Base-by-base conservation (phyloP, 2,797 vertebrate genomes). In the Eulemur mongoz region DNA sequence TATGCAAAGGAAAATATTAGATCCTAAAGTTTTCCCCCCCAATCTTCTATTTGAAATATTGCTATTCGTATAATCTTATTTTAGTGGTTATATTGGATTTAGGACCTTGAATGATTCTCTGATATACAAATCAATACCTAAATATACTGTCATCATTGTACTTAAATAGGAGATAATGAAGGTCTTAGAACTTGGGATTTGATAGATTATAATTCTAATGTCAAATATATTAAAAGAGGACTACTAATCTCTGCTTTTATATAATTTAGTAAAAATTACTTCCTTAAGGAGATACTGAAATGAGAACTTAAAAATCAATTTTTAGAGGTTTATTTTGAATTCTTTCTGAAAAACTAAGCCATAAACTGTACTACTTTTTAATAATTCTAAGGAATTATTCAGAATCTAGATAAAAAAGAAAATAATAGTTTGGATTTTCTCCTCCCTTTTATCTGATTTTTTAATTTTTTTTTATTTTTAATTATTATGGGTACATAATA, bases 231-330 rank as follows among this genome's bases (percentile, higher is more conserved):
- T 85, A 93, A 89, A 92, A 93, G 8, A 78, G 73, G 32, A 73
- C 65, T 92, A 78, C n/a, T 79, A 90, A 70, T 27, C 18, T 94
- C 69, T 94, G 10, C 38, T 57, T 91, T 93, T 94, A 87, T 38
- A 12, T 95, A 94, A 92, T 92, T 75, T 88, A 54, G n/a, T 83
- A 67, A 92, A 95, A 95, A 93, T 85, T 67, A 38, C 50, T 73
- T 96, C 65, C 50, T 95, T 90, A 82, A 76, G 67, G 67, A 76
- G 13, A 75, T 87, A 61, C 30, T 84, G 63, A 82, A 61, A 73
- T 38, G 91, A 63, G 86, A 61, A 30, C n/a, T 75, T 14, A 27
- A 92, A 92, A 54, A 32, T 45, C 17, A 4, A 38, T 35, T 86
- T 91, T 70, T 23, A n/a, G 92, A 90, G 11, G 40, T 81, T 75